Evolutionary conservation across 2,113 vertebrate species (phyloP).

Genomic region (Calyptomena viridis): DNA sequence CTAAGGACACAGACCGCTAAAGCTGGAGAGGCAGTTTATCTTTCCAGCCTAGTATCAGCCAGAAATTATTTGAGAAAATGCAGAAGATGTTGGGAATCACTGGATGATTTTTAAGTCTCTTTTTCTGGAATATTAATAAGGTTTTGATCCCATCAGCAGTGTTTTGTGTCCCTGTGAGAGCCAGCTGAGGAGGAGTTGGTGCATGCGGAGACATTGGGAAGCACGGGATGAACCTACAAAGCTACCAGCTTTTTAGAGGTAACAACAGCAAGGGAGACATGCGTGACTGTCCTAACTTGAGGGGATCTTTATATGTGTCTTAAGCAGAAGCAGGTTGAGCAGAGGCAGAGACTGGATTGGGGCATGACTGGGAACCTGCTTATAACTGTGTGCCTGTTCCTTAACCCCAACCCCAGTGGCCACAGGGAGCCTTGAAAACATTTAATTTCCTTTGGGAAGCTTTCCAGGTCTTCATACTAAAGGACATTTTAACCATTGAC

Average conservation of each 20-base stretch:
- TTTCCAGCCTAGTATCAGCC: neutral
- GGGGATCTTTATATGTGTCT: neutral
- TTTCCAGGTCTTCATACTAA: neutral
- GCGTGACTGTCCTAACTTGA: neutral
- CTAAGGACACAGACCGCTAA: neutral
- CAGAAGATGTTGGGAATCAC: neutral
- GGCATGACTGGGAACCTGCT: neutral
- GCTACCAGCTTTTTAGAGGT: neutral
- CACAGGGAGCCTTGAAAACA: neutral
- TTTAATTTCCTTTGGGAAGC: neutral
- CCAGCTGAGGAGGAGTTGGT: neutral
- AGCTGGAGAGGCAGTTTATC: neutral
- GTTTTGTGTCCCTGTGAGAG: neutral
- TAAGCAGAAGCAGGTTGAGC: neutral
- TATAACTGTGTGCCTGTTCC: neutral
- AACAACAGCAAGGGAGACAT: neutral
- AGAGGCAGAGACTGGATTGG: neutral
- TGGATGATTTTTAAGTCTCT: neutral
- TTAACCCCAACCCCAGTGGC: rapidly evolving
- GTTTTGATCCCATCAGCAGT: neutral
- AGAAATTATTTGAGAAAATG: neutral
- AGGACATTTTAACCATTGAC: neutral
- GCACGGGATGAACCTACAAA: neutral
- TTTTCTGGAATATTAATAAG: neutral
- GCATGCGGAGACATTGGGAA: neutral